Base-by-base conservation (phyloP, 2,888 invertebrate genomes). In the Dione juno region DNA sequence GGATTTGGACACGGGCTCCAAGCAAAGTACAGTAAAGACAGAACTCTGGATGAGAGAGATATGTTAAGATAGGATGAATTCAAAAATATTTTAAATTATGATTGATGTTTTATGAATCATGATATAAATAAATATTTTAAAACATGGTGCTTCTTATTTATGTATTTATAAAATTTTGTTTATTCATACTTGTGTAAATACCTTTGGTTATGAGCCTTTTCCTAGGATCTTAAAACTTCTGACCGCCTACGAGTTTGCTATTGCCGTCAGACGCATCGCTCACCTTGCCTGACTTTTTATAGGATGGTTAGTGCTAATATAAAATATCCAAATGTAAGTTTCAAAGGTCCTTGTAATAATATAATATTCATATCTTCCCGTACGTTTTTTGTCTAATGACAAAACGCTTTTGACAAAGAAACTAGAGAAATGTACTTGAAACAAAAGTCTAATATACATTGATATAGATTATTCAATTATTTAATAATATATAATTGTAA, bases 221-320 rank as follows among this genome's bases (percentile, higher is more conserved):
- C 16, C 37, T 40, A 40, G 37, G 57, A 40, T 40, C 16, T 57
- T 13, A 19, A 10, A 50, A 14, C n/a, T 37, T 37, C 11, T 16
- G 1, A 40, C 14, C 21, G 21, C 43, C 59, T 40, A 59, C 41
- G 41, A 21, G 11, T n/a, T 59, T n/a, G 41, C 21, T 59, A 41
- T 59, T 3, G 28, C 59, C 43, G 43, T 59, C 40, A 59, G 59
- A 43, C n/a, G 59, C 43, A 59, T 43, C 41, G 59, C 43, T 59
- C 43, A 59, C 43, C 28, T 59, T 43, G 43, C 43, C 43, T 10
- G 43, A 21, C 43, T 28, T 59, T 28, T n/a, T 59, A 43, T 59
- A 59, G 57, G 16, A 54, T 35, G 54, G 35, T 54, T 54, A 16
- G 35, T 54, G 54, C n/a, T 54, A 54, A 54, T 54, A 37, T 16